Evolutionary conservation across 2,797 vertebrate genomes (phyloP).

Genomic region (Masticophis lateralis): DNA sequence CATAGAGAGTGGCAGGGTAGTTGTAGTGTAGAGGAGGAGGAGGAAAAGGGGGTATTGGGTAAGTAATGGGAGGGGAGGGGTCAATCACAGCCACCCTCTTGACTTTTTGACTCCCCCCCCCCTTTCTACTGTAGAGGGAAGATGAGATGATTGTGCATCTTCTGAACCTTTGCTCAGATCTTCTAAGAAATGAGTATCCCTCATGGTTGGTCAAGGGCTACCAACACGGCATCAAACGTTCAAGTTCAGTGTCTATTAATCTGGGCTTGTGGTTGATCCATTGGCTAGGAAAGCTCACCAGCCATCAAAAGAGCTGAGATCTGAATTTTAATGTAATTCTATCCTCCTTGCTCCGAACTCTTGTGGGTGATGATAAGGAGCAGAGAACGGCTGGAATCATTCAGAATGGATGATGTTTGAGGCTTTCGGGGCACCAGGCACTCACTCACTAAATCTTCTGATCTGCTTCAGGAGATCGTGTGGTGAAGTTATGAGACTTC

Average conservation of each 20-base stretch:
- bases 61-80: background rate
- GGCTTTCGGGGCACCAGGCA: background rate
- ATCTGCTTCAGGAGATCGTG: no score
- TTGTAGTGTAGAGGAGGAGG: background rate
- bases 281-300: background rate
- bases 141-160: background rate
- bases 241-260: background rate
- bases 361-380: background rate
- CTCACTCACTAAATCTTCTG: no score
- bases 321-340: conserved; percentile 1
- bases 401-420: background rate
- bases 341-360: background rate
- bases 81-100: background rate
- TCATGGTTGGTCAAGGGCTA: background rate
- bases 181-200: background rate
- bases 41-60: background rate
- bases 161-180: background rate
- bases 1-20: background rate
- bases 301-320: background rate
- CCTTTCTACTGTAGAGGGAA: background rate
- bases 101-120: background rate
- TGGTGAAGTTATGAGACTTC: background rate
- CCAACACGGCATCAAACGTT: background rate
- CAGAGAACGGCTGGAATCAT: background rate
- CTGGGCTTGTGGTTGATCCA: background rate